Evolutionary conservation across 2,797 vertebrate genomes (phyloP), one percentile per base, ranked within the genome.

Genomic region (Threskiornis aethiopicus): DNA sequence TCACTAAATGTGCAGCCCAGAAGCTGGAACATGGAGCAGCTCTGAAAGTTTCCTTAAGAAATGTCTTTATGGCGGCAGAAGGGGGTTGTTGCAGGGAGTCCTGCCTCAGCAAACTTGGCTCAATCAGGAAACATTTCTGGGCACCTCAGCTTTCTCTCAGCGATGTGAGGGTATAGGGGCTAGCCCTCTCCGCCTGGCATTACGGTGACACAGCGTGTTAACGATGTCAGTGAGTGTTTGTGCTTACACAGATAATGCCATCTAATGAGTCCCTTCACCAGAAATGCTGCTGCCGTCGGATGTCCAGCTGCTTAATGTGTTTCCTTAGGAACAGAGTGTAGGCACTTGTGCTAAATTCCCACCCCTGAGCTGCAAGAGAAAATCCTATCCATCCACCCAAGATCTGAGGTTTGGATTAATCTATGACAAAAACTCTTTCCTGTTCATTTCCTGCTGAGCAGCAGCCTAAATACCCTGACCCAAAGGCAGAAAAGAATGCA

Each of bases 371-470:
- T 39, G n/a, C 14, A 46, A 79, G 39, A 89, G 41, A 87, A 89
- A 91, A 90, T 82, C 28, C 52, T 67, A 42, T n/a, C 41, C 49
- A 75, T 80, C 39, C 46, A 93, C 35, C 21, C 90, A 92, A 71
- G 83, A 80, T 13, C 41, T 77, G 71, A 91, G 52, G 71, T 77
- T 75, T 92, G 52, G 54, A 97, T 71, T 96, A 93, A 93, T 80
- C 93, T 94, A n/a, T 57, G 57, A 85, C 67, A 95, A 90, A 90
- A 92, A 70, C 52, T 75, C 75, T 61, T 96, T 96, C 94, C 94
- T 94, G 90, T 77, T 94, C 59, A 78, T 95, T 97, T 97, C 95
- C 94, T 87, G 44, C 92, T 87, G 64, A 94, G 67, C 46, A 69
- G 78, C 65, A 89, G 81, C 59, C 84, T 80, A 89, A 95, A 95